phyloP scores from a whole-genome alignment of 2,113 vertebrate species.

The Fulica atra region DNA sequence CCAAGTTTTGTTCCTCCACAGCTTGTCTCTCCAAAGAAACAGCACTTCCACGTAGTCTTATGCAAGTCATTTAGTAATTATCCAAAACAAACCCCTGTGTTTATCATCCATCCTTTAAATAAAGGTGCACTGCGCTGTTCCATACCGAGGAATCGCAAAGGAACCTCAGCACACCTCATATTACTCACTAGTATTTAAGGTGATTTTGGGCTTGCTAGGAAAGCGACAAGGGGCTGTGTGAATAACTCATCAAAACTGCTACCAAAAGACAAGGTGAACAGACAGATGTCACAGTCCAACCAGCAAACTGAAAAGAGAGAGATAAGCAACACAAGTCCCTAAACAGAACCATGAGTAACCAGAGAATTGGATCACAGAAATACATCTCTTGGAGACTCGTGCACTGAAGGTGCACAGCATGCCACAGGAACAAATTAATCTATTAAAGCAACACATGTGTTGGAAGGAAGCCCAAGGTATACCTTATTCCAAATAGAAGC shows the following conservation, averaged over 20 bases:
- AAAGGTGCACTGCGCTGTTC: too few species aligned
- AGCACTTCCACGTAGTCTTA: background rate
- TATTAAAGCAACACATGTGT: background rate
- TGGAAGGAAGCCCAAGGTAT: background rate
- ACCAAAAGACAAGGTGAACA: background rate
- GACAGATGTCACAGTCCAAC: background rate
- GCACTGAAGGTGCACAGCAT: background rate
- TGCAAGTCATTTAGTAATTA: background rate
- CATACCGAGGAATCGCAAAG: background rate
- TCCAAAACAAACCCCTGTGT: too few species aligned
- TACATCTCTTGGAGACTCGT: background rate
- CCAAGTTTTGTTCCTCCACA: background rate
- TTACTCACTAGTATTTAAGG: background rate
- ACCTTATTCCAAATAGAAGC: background rate
- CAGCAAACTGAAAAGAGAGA: background rate
- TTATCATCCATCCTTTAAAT: too few species aligned
- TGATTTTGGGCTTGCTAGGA: background rate
- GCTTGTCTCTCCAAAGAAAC: background rate
- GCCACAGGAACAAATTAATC: background rate
- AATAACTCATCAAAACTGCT: background rate
- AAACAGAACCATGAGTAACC: background rate
- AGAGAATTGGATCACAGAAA: background rate
- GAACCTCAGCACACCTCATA: background rate
- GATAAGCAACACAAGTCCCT: background rate
- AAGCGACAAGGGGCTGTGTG: background rate